Conservation (phyloP, 1,140 invertebrate species). For the Drosophila virilis region DNA sequence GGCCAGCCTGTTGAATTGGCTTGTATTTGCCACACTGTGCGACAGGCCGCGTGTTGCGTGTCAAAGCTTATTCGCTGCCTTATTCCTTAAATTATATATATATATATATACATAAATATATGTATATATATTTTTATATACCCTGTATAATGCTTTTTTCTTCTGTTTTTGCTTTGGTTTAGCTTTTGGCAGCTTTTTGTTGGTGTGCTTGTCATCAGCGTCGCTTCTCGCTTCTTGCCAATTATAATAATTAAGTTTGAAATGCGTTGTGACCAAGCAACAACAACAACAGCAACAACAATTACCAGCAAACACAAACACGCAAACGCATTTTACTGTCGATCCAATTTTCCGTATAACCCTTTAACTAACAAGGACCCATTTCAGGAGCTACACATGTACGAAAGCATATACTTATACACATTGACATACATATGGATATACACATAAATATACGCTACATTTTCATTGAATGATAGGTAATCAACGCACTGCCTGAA, state of each 20-base stretch:
- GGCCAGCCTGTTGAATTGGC: constrained; percentile 25
- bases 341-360: constrained; percentile 74
- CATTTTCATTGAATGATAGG: constrained; percentile 2
- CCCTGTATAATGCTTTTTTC: neutral
- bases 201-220: constrained; percentile 34
- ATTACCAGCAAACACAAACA: constrained; percentile 42
- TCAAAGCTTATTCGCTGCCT: constrained; percentile 31
- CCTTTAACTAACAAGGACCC: constrained; percentile 40
- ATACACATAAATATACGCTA: neutral
- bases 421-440: neutral
- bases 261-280: constrained; percentile 78
- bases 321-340: constrained; percentile 74
- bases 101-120: neutral
- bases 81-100: neutral
- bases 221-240: constrained; percentile 74
- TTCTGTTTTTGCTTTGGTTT: constrained; percentile 28
- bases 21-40: constrained; percentile 41
- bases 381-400: neutral
- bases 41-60: constrained; percentile 50
- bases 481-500: constrained; percentile 1
- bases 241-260: constrained; percentile 81
- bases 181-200: constrained; percentile 33
- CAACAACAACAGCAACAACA: constrained; percentile 48
- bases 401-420: neutral
- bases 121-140: neutral